phyloP scores from a whole-genome alignment of 2,113 vertebrate species.

The Mesocricetus auratus region DNA sequence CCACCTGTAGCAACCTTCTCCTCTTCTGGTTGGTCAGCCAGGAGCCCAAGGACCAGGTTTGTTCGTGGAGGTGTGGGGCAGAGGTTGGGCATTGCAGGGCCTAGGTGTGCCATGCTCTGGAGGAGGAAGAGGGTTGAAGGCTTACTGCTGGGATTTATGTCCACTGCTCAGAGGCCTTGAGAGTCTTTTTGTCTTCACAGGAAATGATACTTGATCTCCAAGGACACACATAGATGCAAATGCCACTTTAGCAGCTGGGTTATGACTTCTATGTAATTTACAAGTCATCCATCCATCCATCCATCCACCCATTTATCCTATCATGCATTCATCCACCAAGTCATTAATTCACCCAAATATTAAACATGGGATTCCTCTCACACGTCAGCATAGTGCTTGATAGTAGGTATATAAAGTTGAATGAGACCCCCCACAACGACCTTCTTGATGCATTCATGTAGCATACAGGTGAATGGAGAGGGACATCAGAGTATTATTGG shows the following conservation, averaged over 20 bases:
- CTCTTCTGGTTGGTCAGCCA: constrained; percentile 86
- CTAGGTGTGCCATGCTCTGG: too few species aligned
- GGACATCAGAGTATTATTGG: background rate
- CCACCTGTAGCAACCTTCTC: constrained; percentile 84
- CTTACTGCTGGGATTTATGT: background rate
- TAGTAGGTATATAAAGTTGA: background rate
- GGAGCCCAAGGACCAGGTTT: constrained; percentile 86
- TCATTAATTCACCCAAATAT: background rate
- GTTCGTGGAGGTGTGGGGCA: background rate
- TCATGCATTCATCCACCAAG: background rate
- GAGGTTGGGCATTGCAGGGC: background rate
- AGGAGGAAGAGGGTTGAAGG: background rate
- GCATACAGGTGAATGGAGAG: background rate
- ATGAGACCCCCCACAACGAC: background rate
- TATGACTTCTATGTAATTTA: background rate
- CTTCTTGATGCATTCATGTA: constrained; percentile 24
- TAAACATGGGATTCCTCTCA: background rate
- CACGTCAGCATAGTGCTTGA: background rate
- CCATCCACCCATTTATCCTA: background rate
- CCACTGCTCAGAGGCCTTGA: background rate
- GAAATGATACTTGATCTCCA: constrained; percentile 9
- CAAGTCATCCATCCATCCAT: background rate
- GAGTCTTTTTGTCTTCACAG: constrained; percentile 5
- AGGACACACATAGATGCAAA: constrained; percentile 23
- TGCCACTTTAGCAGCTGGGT: constrained; percentile 10